Base-by-base conservation (phyloP, 2,888 invertebrate species). In the Chrysotoxum bicinctum region DNA sequence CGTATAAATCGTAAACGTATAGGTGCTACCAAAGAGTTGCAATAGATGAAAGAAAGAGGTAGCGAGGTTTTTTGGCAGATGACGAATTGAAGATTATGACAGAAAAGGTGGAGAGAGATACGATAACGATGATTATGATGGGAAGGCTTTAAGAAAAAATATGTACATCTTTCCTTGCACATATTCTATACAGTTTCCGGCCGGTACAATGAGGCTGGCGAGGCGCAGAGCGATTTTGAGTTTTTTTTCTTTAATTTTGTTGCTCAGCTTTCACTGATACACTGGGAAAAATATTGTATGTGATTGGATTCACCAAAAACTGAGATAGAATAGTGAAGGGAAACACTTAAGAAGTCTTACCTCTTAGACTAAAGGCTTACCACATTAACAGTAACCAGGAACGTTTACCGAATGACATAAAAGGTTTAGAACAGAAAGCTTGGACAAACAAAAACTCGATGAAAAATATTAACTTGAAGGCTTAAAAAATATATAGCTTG, bases 131-230 rank as follows among this genome's bases (percentile, higher is more conserved):
- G 66, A 50, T 64, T 45, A 45, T 68, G 60, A 68, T 45, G 45
- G 56, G 21, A 9, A 30, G 43, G 30, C 45, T 45, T 43, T 35
- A 30, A 70, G 14, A 48, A 21, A 56, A 26, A 56, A 48, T 23
- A 21, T 21, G 19, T 58, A 60, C 58, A 69, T 56, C 50, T 58
- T 54, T 66, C 26, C 7, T 62, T 73, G 75, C 66, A 80, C 72
- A 85, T 80, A 80, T 85, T 85, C 73, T 73, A 43, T 77, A 85
- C 73, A 85, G 80, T 81, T 85, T 85, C 85, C 81, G 85, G 85
- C 81, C 81, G 76, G 4, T 5, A 10, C 76, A 68, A 4, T 2
- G 5, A 1, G 14, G 48, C 19, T 1, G 16, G 7, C 8, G 2
- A 4, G 6, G 21, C 43, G 3, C 50, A 26, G n/a, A n/a, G 7